Conservation (phyloP, 2,888 invertebrate species). For the Dasysyrphus albostriatus region DNA sequence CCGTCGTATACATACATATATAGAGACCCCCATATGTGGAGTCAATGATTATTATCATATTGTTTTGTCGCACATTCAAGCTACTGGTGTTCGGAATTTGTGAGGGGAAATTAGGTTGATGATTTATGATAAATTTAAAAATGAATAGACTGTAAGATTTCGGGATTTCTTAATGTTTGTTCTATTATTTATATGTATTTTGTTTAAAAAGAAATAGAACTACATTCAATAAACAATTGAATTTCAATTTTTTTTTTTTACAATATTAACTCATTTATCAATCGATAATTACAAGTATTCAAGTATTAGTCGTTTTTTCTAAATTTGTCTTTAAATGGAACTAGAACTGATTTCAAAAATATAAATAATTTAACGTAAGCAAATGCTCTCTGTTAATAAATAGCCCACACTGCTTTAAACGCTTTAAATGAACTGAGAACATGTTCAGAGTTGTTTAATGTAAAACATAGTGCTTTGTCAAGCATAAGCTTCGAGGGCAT, state of each 20-base stretch:
- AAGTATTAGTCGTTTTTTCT: too few relatives aligned
- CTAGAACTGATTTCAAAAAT: too few relatives aligned
- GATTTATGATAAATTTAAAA: conserved; percentile 46
- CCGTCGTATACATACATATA: not conserved
- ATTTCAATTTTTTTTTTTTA: not conserved
- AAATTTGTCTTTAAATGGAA: too few relatives aligned
- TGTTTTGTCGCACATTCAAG: conserved; percentile 30
- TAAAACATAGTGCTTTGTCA: too few relatives aligned
- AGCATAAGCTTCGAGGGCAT: not conserved
- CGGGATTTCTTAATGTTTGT: not conserved
- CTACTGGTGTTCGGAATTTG: conserved; percentile 51
- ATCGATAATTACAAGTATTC: not conserved
- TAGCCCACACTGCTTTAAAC: not conserved
- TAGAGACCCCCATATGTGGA: not conserved
- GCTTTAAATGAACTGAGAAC: not conserved
- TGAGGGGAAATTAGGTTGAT: conserved; percentile 53
- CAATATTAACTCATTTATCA: too few relatives aligned
- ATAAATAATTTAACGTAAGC: not conserved
- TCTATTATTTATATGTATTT: too few relatives aligned
- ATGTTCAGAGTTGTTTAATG: not conserved
- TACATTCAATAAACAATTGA: not conserved
- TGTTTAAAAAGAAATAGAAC: too few relatives aligned
- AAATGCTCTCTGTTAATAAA: not conserved
- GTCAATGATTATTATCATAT: conserved; percentile 22
- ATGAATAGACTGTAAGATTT: conserved; percentile 39